Percentiles rank a stretch among this genome's conserved stretches.
These are phyloP conservation scores for Cyphomyrmex costatus DNA, from an alignment of 1,140 invertebrate genomes.

Conservation along the genomic window DNA sequence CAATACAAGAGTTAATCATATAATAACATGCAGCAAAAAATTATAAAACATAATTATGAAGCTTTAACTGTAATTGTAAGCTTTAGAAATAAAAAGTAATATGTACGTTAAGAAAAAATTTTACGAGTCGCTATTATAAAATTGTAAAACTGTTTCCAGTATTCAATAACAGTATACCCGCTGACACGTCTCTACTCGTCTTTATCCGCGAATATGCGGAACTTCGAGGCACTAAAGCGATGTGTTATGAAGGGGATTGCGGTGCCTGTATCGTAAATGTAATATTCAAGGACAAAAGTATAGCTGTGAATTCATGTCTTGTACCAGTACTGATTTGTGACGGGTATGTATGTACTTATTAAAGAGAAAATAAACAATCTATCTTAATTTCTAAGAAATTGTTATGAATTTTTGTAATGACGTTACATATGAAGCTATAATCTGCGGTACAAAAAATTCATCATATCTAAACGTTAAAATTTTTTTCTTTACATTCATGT, in stretches of 20 bases:
- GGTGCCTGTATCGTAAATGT: constrained; percentile 92
- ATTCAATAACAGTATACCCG: constrained; percentile 77
- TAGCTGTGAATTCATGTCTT: constrained; percentile 91
- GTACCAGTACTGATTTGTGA: constrained; percentile 83
- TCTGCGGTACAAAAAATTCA: not conserved
- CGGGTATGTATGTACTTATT: constrained; percentile 87
- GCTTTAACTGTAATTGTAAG: not conserved
- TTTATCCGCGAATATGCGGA: constrained; percentile 90
- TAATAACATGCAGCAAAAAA: not conserved
- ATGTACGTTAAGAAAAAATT: not conserved
- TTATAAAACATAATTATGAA: not conserved
- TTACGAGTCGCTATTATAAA: not conserved
- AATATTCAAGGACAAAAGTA: constrained; percentile 86
- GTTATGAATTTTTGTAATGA: too few relatives aligned
- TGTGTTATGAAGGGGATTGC: constrained; percentile 95
- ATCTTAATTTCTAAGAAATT: not conserved
- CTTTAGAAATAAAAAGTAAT: not conserved
- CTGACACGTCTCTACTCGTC: constrained; percentile 89
- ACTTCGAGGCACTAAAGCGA: constrained; percentile 92
- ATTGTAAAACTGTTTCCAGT: constrained; percentile 78
- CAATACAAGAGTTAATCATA: constrained; percentile 12
- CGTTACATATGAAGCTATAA: not conserved
- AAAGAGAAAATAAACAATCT: not conserved
- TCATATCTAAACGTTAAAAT: too few relatives aligned
- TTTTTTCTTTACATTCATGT: constrained; percentile 10